Conservation (phyloP, 2,113 vertebrate genomes). For the Empidonax alnorum region DNA sequence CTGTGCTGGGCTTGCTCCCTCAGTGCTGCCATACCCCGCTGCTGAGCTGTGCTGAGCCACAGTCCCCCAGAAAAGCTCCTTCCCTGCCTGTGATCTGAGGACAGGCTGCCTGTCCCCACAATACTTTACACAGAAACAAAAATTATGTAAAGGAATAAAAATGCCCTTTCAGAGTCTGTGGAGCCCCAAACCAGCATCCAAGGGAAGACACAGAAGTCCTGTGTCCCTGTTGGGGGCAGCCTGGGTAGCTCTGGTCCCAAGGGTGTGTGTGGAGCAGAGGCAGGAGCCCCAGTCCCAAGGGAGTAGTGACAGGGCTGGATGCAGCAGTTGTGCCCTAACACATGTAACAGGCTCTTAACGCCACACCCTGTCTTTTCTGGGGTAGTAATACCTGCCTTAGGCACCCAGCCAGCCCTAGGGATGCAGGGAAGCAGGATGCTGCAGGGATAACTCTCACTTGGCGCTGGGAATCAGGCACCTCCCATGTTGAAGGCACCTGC, state of each 20-base stretch:
- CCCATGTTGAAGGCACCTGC: not conserved
- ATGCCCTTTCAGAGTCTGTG: not conserved
- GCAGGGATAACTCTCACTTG: not conserved
- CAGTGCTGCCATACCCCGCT: not conserved
- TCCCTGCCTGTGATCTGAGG: fast-evolving
- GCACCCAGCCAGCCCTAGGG: not conserved
- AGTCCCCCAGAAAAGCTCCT: not conserved
- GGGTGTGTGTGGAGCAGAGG: not conserved
- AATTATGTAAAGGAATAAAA: not conserved
- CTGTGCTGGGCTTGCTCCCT: not conserved
- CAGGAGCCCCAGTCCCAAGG: fast-evolving
- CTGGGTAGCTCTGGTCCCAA: not conserved
- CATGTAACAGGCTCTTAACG: not conserved
- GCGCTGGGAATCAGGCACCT: fast-evolving
- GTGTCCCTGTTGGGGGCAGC: not conserved
- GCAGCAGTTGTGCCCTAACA: not conserved
- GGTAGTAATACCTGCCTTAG: not conserved
- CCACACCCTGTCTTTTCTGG: not conserved
- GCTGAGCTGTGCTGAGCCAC: not conserved
- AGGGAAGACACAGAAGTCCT: not conserved
- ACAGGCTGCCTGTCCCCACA: not conserved
- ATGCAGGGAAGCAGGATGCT: fast-evolving
- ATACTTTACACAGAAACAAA: not conserved
- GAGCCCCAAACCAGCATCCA: not conserved
- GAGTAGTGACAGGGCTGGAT: not conserved